Conservation (phyloP, 2,797 vertebrate species). For the Atherinosoma microstoma region DNA sequence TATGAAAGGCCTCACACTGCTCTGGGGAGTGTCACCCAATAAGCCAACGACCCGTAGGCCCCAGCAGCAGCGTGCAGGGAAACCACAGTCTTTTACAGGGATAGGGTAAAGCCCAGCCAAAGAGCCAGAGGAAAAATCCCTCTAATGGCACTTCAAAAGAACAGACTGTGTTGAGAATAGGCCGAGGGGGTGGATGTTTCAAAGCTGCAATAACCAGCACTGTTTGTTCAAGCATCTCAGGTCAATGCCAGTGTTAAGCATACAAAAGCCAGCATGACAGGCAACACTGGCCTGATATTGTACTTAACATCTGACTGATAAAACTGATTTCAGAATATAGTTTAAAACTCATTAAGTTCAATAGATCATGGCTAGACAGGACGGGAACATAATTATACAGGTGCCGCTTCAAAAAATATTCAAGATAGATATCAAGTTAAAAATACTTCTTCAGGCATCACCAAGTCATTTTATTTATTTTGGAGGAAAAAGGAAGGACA, state of each 20-base stretch:
- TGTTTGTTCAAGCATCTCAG: constrained; percentile 78
- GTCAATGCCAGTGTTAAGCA: constrained; percentile 76
- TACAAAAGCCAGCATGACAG: constrained; percentile 70
- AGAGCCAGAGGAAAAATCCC: constrained; percentile 68
- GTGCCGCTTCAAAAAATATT: not conserved
- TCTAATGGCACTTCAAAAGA: constrained; percentile 79
- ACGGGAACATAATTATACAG: constrained; percentile 1
- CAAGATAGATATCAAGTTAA: not conserved
- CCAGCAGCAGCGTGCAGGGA: constrained; percentile 60
- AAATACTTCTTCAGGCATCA: not conserved
- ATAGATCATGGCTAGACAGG: not conserved
- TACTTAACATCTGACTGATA: constrained; percentile 39
- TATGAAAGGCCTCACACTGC: constrained; percentile 49
- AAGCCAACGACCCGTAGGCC: constrained; percentile 57
- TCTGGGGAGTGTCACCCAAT: constrained; percentile 75
- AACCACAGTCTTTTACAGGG: constrained; percentile 76
- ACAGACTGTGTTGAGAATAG: constrained; percentile 70
- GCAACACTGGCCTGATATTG: constrained; percentile 44
- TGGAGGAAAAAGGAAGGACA: not conserved
- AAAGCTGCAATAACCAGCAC: constrained; percentile 64
- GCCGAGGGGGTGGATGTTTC: constrained; percentile 63
- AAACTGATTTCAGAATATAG: constrained; percentile 12
- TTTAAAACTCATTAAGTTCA: constrained; percentile 15
- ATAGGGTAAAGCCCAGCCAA: constrained; percentile 62
- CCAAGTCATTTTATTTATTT: not conserved